A percentile compares a stretch with the other conserved stretches of the same genome.
Evolutionary conservation across 1,140 invertebrate species (phyloP).

Genomic region (Thaumetopoea pityocampa): DNA sequence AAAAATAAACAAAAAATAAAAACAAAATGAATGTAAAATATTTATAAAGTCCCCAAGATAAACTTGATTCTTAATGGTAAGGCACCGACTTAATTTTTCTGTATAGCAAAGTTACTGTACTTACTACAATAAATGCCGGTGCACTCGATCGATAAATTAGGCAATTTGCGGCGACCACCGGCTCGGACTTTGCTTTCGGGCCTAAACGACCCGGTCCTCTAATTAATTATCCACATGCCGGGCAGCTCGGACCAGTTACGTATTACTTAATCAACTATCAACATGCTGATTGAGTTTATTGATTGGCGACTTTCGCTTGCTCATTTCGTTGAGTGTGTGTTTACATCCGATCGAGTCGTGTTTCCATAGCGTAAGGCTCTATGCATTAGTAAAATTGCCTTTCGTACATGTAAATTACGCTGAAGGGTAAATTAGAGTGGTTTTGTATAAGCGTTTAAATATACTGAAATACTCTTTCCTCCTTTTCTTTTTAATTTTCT

Average conservation of each 20-base stretch:
- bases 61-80: too few relatives aligned
- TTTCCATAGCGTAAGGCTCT: not conserved
- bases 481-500: too few relatives aligned
- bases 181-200: slow-evolving; percentile 21
- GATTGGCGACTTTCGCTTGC: slow-evolving; percentile 20
- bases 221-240: slow-evolving; percentile 47
- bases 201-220: slow-evolving; percentile 23
- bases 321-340: slow-evolving; percentile 17
- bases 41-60: too few relatives aligned
- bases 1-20: too few relatives aligned
- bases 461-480: too few relatives aligned
- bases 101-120: too few relatives aligned
- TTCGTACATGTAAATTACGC: not conserved
- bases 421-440: not conserved
- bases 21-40: too few relatives aligned
- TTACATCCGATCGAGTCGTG: slow-evolving; percentile 10
- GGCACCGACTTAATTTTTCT: too few relatives aligned
- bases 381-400: slow-evolving; percentile 10
- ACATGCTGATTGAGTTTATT: slow-evolving; percentile 25
- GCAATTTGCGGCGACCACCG: slow-evolving; percentile 34
- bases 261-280: slow-evolving; percentile 42
- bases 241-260: slow-evolving; percentile 17
- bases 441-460: too few relatives aligned
- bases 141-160: slow-evolving; percentile 39
- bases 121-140: slow-evolving; percentile 12